Evolutionary conservation across 2,797 vertebrate species (phyloP).

Genomic region (Moxostoma hubbsi): DNA sequence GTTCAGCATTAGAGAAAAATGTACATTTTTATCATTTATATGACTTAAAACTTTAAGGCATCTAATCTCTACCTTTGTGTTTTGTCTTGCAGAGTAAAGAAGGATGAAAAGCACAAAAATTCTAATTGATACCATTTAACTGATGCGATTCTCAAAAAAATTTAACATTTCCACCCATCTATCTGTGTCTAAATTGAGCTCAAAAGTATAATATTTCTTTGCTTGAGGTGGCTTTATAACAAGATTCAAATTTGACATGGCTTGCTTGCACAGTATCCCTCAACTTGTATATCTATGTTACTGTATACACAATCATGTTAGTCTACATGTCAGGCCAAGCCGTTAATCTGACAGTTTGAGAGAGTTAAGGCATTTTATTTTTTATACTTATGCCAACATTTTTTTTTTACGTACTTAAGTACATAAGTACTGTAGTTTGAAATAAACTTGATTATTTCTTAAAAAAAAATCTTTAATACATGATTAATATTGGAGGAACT

Average conservation of each 20-base stretch:
- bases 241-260: too few relatives aligned
- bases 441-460: not conserved
- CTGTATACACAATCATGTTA: not conserved
- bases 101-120: not conserved
- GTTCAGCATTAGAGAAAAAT: not conserved
- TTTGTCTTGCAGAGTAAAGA: conserved; percentile 68
- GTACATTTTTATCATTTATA: not conserved
- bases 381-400: too few relatives aligned
- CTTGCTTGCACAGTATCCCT: too few relatives aligned
- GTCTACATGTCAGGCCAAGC: not conserved
- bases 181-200: not conserved
- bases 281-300: not conserved
- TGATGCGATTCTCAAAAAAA: not conserved
- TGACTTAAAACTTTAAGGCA: not conserved
- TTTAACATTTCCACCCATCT: not conserved
- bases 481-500: not conserved
- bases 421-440: not conserved
- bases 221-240: too few relatives aligned
- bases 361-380: not conserved
- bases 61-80: not conserved
- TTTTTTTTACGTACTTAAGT: too few relatives aligned
- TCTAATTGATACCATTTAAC: not conserved
- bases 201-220: too few relatives aligned
- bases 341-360: not conserved
- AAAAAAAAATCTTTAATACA: not conserved